Conservation (phyloP, 2,113 vertebrate species). For the Catharus minimus region DNA sequence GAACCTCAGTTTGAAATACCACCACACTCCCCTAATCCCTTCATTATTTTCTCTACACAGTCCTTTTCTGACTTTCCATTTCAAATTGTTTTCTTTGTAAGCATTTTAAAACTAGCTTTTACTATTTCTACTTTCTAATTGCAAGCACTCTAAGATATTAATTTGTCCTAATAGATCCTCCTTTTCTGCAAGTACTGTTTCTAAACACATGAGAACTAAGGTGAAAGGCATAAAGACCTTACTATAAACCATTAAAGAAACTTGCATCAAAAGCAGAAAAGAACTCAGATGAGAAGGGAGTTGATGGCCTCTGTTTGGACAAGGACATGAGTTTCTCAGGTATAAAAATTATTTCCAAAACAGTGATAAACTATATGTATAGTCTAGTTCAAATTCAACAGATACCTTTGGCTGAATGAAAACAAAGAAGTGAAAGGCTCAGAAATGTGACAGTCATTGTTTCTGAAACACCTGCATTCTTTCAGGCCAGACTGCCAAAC, state of each 20-base stretch:
- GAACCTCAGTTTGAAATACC: background rate
- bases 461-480: background rate
- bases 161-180: background rate
- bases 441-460: background rate
- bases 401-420: background rate
- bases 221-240: background rate
- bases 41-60: slow-evolving; percentile 13
- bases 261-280: background rate
- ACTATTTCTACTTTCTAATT: background rate
- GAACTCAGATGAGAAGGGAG: background rate
- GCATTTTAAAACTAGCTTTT: slow-evolving; percentile 1
- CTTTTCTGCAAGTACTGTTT: background rate
- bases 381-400: background rate
- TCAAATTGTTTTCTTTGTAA: background rate
- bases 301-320: background rate
- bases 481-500: background rate
- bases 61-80: background rate
- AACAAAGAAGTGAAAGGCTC: background rate
- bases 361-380: background rate
- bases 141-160: background rate
- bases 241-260: background rate
- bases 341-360: background rate
- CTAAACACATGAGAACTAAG: background rate
- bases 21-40: background rate
- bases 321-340: background rate